Conservation (phyloP, 2,888 invertebrate genomes). For the Lithophane leautieri region DNA sequence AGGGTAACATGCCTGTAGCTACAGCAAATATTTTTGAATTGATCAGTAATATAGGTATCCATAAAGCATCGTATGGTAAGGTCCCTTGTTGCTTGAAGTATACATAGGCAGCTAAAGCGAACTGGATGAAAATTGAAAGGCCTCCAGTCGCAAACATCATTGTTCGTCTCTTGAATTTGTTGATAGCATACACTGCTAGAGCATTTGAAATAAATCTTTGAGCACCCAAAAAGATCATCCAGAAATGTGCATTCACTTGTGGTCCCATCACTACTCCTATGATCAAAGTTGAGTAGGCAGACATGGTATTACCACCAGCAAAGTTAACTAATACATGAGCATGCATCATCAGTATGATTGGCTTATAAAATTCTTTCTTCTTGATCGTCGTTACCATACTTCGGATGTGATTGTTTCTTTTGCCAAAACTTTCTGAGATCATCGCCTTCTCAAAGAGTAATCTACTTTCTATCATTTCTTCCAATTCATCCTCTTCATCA, state of each 20-base stretch:
- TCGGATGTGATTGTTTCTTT: constrained; percentile 48
- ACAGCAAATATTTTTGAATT: constrained; percentile 90
- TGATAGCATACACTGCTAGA: constrained; percentile 90
- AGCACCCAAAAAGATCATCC: constrained; percentile 91
- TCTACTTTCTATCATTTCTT: constrained; percentile 76
- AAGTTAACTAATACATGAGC: constrained; percentile 91
- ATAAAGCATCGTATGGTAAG: constrained; percentile 75
- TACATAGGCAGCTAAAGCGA: constrained; percentile 85
- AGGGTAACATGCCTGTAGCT: constrained; percentile 90
- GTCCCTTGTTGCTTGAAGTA: constrained; percentile 71
- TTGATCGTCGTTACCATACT: constrained; percentile 64
- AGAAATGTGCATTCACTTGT: constrained; percentile 90
- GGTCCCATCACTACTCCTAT: constrained; percentile 89
- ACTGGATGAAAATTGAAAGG: constrained; percentile 89
- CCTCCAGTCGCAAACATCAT: constrained; percentile 90
- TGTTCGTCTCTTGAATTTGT: constrained; percentile 89
- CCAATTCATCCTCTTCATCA: constrained; percentile 80
- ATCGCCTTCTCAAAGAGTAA: constrained; percentile 67
- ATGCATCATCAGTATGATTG: constrained; percentile 89
- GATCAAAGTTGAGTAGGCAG: constrained; percentile 91
- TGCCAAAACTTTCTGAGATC: constrained; percentile 49
- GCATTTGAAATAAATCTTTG: constrained; percentile 90
- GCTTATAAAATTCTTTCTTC: constrained; percentile 89
- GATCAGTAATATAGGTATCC: constrained; percentile 85
- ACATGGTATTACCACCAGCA: constrained; percentile 92